These are phyloP conservation scores for Sebastes itinus DNA, from an alignment of 2,797 vertebrate genomes.

Conservation along the genomic window DNA sequence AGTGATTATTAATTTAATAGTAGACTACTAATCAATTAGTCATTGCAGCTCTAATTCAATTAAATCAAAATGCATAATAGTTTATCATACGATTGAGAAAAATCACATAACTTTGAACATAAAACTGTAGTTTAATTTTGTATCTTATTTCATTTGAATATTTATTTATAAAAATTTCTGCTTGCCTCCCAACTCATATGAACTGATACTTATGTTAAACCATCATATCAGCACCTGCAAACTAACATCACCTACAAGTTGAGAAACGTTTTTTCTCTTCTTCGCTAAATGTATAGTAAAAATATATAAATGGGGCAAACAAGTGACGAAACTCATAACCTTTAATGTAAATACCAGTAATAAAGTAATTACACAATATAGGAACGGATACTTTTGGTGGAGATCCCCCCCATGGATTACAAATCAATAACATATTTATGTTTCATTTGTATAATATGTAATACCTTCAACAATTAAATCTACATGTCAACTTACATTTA, in stretches of 20 bases:
- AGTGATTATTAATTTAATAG: too few relatives aligned
- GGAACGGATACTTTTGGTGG: neutral
- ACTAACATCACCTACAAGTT: too few relatives aligned
- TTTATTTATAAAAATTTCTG: neutral
- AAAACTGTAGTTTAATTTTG: neutral
- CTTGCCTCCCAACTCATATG: too few relatives aligned
- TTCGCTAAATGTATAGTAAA: too few relatives aligned
- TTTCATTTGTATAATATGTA: neutral
- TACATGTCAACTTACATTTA: neutral
- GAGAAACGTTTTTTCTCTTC: too few relatives aligned
- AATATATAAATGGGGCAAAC: too few relatives aligned
- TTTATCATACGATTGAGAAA: neutral
- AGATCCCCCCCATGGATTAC: neutral
- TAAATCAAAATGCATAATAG: neutral
- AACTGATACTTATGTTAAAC: neutral
- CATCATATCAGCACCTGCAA: too few relatives aligned
- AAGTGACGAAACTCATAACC: too few relatives aligned
- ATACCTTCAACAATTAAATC: neutral
- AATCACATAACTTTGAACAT: neutral
- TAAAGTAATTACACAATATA: too few relatives aligned
- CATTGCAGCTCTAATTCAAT: too few relatives aligned
- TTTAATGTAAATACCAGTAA: too few relatives aligned
- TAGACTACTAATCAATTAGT: too few relatives aligned
- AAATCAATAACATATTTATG: neutral
- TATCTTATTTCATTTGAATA: neutral